These are phyloP conservation scores for Geococcyx californianus DNA, from an alignment of 2,113 vertebrate genomes.

Conservation along the genomic window DNA sequence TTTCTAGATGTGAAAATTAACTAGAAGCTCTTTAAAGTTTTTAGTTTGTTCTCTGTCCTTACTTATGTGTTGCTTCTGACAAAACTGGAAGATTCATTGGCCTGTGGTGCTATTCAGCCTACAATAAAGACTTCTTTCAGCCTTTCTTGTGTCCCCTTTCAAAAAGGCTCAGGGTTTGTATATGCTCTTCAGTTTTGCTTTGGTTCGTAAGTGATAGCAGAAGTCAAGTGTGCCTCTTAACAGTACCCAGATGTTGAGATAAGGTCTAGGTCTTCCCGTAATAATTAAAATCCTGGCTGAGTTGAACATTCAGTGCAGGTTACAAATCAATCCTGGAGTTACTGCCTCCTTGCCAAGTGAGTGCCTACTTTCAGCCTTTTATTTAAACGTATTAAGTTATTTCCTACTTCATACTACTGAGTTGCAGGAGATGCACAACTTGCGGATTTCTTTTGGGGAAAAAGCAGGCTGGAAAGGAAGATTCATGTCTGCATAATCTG, in stretches of 20 bases:
- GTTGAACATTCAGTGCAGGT: background rate
- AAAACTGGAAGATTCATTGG: background rate
- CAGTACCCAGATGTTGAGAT: background rate
- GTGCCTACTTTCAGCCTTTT: background rate
- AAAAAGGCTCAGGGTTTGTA: background rate
- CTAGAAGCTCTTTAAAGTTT: background rate
- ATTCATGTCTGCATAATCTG: background rate
- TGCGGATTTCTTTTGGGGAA: background rate
- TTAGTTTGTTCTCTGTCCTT: background rate
- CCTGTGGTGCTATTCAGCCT: background rate
- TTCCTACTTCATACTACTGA: background rate
- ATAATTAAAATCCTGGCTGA: background rate
- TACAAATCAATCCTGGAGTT: background rate
- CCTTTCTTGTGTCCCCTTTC: background rate
- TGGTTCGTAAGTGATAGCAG: background rate
- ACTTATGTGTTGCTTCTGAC: background rate
- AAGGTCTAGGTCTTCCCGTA: background rate
- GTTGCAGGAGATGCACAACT: background rate
- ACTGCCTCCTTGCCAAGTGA: background rate
- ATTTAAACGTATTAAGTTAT: background rate
- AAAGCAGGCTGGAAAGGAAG: background rate
- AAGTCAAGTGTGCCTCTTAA: conserved; percentile 36
- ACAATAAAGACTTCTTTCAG: conserved; percentile 2
- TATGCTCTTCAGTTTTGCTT: background rate
- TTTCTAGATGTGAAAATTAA: background rate